These are phyloP conservation scores for Charadrius vociferus DNA, from an alignment of 2,113 vertebrate species.

Conservation along the genomic window DNA sequence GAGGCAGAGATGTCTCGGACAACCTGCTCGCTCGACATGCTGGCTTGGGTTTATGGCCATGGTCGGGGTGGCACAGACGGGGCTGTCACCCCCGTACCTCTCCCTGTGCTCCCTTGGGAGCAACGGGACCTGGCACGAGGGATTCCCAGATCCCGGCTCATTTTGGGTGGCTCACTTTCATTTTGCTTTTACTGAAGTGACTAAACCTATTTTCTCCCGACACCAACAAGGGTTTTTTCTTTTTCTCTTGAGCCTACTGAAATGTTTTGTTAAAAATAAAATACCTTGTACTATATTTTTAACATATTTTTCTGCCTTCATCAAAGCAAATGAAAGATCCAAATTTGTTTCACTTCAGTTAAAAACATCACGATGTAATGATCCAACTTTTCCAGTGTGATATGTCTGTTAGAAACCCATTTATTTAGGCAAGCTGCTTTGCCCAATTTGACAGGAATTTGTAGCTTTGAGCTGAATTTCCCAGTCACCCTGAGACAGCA, in stretches of 20 bases:
- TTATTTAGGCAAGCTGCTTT: constrained; percentile 23
- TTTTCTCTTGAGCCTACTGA: not conserved
- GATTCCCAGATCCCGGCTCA: not conserved
- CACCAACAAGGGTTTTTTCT: not conserved
- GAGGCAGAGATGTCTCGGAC: not conserved
- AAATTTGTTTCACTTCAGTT: not conserved
- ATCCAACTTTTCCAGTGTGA: not conserved
- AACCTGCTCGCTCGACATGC: not conserved
- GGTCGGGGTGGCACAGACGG: not conserved
- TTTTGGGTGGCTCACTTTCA: not conserved
- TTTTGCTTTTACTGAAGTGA: not conserved
- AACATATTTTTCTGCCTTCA: not conserved
- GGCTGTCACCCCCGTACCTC: fast-evolving
- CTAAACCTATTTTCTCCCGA: fast-evolving
- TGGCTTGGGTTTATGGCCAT: not conserved
- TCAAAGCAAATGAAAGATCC: not conserved
- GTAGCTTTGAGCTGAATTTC: not conserved
- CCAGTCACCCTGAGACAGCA: not conserved
- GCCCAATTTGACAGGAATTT: not conserved
- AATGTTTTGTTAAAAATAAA: not conserved
- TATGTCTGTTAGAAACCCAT: not conserved
- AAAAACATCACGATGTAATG: not conserved
- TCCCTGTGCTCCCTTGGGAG: not conserved
- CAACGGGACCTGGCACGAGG: not conserved
- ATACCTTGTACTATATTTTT: not conserved